Conservation (phyloP, 2,797 vertebrate genomes). For the Emys orbicularis region DNA sequence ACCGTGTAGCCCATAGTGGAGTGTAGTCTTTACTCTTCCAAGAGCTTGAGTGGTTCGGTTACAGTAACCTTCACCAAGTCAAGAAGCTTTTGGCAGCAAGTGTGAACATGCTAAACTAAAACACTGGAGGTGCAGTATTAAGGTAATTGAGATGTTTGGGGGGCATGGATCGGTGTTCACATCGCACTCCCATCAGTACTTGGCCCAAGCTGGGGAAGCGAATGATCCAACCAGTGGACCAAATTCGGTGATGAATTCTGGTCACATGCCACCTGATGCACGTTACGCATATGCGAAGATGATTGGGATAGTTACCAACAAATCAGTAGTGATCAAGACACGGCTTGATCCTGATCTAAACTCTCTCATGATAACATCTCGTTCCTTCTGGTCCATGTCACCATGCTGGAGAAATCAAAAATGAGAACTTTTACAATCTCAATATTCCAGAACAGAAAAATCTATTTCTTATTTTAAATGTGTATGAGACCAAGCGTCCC, state of each 20-base stretch:
- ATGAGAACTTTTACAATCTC: background rate
- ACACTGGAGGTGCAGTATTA: background rate
- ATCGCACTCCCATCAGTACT: too few relatives aligned
- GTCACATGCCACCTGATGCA: too few relatives aligned
- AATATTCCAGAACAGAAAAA: rapidly evolving
- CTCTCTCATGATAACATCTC: constrained; percentile 98
- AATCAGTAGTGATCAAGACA: constrained; percentile 97
- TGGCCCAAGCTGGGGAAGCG: too few relatives aligned
- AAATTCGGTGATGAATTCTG: too few relatives aligned
- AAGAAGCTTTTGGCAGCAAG: constrained; percentile 74
- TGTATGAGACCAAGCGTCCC: constrained; percentile 94
- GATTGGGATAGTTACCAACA: constrained; percentile 88
- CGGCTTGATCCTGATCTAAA: constrained; percentile 97
- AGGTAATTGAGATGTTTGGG: rapidly evolving
- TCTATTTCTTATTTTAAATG: background rate
- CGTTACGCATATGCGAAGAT: background rate
- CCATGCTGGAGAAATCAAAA: constrained; percentile 87
- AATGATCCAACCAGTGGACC: too few relatives aligned
- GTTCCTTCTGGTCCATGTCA: constrained; percentile 99
- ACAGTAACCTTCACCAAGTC: constrained; percentile 69
- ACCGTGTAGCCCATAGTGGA: constrained; percentile 85
- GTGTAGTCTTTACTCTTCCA: constrained; percentile 86
- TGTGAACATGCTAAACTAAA: background rate
- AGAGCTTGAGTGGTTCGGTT: constrained; percentile 77
- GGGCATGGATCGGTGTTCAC: too few relatives aligned